Base-by-base conservation (phyloP, 1,140 invertebrate species). In the Atta cephalotes region DNA sequence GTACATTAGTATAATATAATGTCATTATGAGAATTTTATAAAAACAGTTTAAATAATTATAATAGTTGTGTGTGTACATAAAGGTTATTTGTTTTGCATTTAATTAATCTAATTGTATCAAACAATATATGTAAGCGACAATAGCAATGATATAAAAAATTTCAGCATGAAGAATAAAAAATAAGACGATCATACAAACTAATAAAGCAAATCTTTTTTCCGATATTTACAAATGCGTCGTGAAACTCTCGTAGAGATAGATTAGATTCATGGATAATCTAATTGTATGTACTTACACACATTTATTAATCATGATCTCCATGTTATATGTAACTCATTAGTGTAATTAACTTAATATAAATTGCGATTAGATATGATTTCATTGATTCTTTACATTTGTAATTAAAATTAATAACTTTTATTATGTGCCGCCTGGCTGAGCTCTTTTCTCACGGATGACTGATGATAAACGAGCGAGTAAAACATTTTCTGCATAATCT, bases 321-420 rank as follows among this genome's bases (percentile, higher is more conserved):
- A 81, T 68, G 16, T 49, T 66, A 28, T 45, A 53, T 45, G 1
- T 51, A n/a, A 16, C 3, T 9, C 39, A 25, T n/a, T 3, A 49
- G 3, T 25, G 0, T 58, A 65, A 82, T 79, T 86, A 89, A 89
- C 81, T 63, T 53, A 72, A 89, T 78, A 51, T 39, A 87, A 90
- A 87, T 84, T 35, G 68, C 25, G 49, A 72, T 53, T 45, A 12
- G 5, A 51, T n/a, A n/a, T 88, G 49, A 16, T 49, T 63, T n/a
- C 1, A 10, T n/a, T 49, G 45, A 39, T 62, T 71, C 25, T 87
- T 78, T 76, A 62, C 2, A 51, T 56, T 58, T 39, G 25, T 76
- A 68, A 87, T 87, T 84, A 76, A 74, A 45, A 81, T 66, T 49
- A 88, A 88, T 60, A 3, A 85, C 60, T 51, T 78, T 62, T 25